Evolutionary conservation across 2,113 vertebrate genomes (phyloP).

Genomic region (Polyodon spathula): DNA sequence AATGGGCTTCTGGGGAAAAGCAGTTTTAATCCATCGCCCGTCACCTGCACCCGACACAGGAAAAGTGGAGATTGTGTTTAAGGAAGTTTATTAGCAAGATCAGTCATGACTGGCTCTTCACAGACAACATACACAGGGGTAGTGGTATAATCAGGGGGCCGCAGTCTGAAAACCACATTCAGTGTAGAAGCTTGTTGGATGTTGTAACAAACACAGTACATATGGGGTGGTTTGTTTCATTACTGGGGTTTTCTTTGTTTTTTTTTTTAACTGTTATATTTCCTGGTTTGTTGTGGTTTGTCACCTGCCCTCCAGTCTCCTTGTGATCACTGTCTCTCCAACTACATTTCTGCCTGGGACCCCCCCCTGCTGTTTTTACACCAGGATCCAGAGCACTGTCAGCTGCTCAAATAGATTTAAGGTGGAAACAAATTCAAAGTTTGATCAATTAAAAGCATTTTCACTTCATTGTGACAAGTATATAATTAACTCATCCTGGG

Average conservation of each 20-base stretch:
- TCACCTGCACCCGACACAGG: conserved; percentile 1
- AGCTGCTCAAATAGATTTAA: too few species aligned
- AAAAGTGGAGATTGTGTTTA: conserved; percentile 49
- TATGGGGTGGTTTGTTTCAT: too few species aligned
- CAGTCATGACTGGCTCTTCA: conserved; percentile 31
- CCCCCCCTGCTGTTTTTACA: neutral
- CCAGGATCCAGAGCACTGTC: too few species aligned
- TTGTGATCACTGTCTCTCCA: conserved; percentile 4
- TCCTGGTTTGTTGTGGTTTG: conserved; percentile 1
- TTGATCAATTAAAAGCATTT: too few species aligned
- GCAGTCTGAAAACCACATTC: too few species aligned
- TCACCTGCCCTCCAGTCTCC: conserved; percentile 11
- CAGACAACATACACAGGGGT: neutral
- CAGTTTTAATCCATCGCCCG: conserved; percentile 15
- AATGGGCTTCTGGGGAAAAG: conserved; percentile 37
- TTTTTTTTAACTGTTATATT: neutral
- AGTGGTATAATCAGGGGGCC: too few species aligned
- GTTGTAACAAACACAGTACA: too few species aligned
- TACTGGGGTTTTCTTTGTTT: too few species aligned
- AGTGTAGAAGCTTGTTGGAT: too few species aligned
- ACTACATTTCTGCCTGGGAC: conserved; percentile 1
- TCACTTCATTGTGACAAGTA: too few species aligned
- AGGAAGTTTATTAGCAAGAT: conserved; percentile 62
- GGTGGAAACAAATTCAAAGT: too few species aligned
- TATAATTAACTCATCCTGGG: too few species aligned